Evolutionary conservation across 2,113 vertebrate genomes (phyloP), one percentile per base, ranked within the genome.

Genomic region (Plotosus lineatus): DNA sequence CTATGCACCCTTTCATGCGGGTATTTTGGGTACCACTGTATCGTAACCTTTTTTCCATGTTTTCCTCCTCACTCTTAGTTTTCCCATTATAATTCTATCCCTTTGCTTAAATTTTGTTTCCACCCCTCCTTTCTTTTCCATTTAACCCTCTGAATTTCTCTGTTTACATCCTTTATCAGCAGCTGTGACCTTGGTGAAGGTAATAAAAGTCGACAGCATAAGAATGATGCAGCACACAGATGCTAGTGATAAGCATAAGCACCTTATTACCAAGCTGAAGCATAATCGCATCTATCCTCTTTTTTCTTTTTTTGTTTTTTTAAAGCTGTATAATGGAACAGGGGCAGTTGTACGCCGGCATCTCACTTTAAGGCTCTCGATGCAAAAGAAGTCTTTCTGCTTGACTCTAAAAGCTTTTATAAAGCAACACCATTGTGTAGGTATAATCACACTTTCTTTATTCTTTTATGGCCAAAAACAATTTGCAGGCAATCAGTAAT

Each of bases 151-250:
- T 38, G 31, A 33, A 48, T 66, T 66, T 74, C 6, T 38, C 60
- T 58, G 42, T 61, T 65, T 69, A 46, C 26, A 53, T 55, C 26
- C 7, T 28, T 58, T 10, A n/a, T 79, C 65, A 21, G 6, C 17
- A 4, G 7, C 61, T 42, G 12, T 76, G 63, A 77, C 78, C 73
- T 71, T 84, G 83, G 10, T 63, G 60, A 28, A 72, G 48, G 74
- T 77, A 72, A 77, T 76, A 61, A 77, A 63, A 75, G 66, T 42
- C 63, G 74, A 60, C 79, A 80, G 40, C 10, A 55, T 23, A 46
- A 31, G 33, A 72, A 76, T 63, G 74, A 80, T 51, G 79, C 53
- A 42, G 63, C 10, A 48, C 48, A 63, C 50, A 83, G 82, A 83
- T 68, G 61, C 71, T 68, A 48, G 69, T 48, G 61, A 80, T 60